Conservation (phyloP, 2,888 invertebrate species). For the Xanthia icteritia region DNA sequence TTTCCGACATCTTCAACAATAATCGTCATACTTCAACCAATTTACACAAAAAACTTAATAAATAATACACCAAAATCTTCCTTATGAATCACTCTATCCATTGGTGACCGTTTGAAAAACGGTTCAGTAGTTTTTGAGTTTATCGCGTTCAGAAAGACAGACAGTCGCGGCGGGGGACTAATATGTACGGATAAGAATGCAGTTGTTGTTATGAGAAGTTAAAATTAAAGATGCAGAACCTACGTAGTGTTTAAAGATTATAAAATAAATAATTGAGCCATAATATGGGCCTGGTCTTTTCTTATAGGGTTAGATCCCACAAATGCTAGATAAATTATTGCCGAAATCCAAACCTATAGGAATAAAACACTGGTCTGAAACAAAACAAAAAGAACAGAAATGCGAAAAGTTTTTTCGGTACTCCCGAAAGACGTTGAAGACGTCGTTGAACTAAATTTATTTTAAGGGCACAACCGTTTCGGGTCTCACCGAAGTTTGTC, state of each 20-base stretch:
- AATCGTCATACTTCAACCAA: no score
- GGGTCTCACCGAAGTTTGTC: constrained; percentile 25
- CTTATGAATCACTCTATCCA: no score
- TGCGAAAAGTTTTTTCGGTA: constrained; percentile 45
- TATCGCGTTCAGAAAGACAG: no score
- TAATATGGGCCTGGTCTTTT: background rate
- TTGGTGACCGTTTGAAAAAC: no score
- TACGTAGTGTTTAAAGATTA: background rate
- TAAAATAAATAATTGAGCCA: background rate
- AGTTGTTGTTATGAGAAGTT: background rate
- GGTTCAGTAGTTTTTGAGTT: no score
- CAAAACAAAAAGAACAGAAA: constrained; percentile 37
- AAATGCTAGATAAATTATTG: constrained; percentile 5
- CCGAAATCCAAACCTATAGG: constrained; percentile 19
- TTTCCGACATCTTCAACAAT: no score
- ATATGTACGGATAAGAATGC: no score
- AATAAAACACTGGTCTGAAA: constrained; percentile 4
- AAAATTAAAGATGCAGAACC: background rate
- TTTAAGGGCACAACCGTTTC: constrained; percentile 25
- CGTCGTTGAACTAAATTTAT: constrained; percentile 39
- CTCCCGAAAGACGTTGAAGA: constrained; percentile 37
- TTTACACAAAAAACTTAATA: no score
- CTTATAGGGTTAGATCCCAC: background rate
- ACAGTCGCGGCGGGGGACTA: no score
- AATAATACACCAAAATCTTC: no score